These are phyloP conservation scores for Lates calcarifer DNA, from an alignment of 2,113 vertebrate species.

Conservation along the genomic window DNA sequence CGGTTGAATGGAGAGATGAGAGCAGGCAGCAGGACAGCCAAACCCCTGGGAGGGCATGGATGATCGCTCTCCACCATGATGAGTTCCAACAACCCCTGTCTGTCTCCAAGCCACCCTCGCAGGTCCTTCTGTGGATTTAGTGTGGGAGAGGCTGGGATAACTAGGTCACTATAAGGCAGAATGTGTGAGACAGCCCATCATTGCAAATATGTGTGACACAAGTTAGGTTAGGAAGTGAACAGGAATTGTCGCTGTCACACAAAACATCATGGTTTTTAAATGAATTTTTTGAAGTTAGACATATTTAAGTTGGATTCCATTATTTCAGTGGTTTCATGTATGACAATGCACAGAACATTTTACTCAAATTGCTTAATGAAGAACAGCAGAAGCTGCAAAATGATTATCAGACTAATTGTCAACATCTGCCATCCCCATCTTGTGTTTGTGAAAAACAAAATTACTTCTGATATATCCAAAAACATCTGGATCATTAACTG, in stretches of 20 bases:
- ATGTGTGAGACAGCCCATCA: conserved; percentile 48
- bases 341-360: conserved; percentile 5
- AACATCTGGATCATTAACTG: conserved; percentile 4
- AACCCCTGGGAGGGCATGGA: conserved; percentile 15
- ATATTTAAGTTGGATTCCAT: not conserved
- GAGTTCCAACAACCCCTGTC: conserved; percentile 44
- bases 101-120: conserved; percentile 59
- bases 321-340: not conserved
- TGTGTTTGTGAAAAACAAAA: not conserved
- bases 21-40: conserved; percentile 29
- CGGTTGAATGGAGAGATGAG: conserved; percentile 24
- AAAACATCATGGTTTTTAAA: not conserved
- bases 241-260: not conserved
- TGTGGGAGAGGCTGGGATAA: conserved; percentile 24
- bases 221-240: conserved; percentile 20
- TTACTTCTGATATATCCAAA: not conserved
- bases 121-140: conserved; percentile 28
- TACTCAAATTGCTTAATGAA: not conserved
- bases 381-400: not conserved
- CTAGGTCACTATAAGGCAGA: conserved; percentile 44
- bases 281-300: not conserved
- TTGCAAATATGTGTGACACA: conserved; percentile 23
- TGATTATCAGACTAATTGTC: conserved; percentile 10
- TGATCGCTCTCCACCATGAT: conserved; percentile 49
- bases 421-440: not conserved